Evolutionary conservation across 2,888 invertebrate genomes (phyloP), one percentile per base, ranked within the genome.

Genomic region (Melipona beecheii): DNA sequence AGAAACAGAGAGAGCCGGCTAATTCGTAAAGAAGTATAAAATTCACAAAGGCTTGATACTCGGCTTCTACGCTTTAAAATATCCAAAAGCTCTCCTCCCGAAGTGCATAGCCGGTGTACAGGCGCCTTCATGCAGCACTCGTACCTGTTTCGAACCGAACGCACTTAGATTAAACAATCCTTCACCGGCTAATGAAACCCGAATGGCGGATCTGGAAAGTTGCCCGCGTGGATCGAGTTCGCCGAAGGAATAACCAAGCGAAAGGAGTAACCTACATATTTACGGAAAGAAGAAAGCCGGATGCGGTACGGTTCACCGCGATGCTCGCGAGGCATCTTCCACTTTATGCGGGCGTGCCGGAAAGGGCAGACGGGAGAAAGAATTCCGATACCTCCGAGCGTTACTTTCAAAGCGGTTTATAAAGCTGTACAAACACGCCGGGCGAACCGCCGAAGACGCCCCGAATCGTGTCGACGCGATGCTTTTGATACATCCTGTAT

Each of bases 371-470:
- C 54, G 72, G 43, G 60, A 62, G 72, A 69, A 83, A 72, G 76
- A 81, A 83, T 83, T 83, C 71, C 73, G 81, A 83, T 83, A 81
- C 69, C 58, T 69, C 36, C 27, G 68, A 74, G 71, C 66, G 83
- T 17, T 73, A 73, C 71, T 84, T 81, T 81, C 74, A 81, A 75
- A 77, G 81, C 69, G 73, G 80, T 75, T 80, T 80, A 83, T 69
- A 80, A 76, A 69, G 72, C 69, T 81, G 52, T 72, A 27, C 76
- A 73, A 81, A 78, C 69, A 84, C 31, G 43, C 36, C 21, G 66
- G 21, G 31, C 17, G 58, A n/a, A 56, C 60, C 21, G 49, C 27
- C 27, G 49, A n/a, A 68, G 69, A 27, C n/a, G 52, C 31, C 31
- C 49, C 27, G 21, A 24, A 36, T 49, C 24, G 21, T 19, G 24